Evolutionary conservation across 2,888 invertebrate genomes (phyloP), one percentile per base, ranked within the genome.

Genomic region (Cephus runcator): DNA sequence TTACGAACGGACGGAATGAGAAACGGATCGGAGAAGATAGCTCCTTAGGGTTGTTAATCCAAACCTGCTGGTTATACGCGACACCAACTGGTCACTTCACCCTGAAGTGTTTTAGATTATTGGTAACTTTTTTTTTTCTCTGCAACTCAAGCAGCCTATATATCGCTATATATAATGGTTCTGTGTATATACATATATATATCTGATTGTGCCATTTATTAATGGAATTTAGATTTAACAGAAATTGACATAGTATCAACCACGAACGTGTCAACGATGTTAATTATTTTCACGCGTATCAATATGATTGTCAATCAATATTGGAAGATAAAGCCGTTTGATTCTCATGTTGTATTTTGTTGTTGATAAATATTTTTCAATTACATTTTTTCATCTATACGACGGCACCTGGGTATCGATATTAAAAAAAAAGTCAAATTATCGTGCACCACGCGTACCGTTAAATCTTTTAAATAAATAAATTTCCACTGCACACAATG

Each of bases 11-110:
- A 75, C 75, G 34, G 40, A 73, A 74, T 69, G 69, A 34, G 73
- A 56, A 75, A 74, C 40, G 73, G 23, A 79, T 79, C 68, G 36
- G 31, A 15, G 75, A 75, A 79, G 33, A 81, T 69, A 78, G 77
- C 79, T 77, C 75, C 77, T 23, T 77, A 69, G 73, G 69, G 76
- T 73, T 76, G 79, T 81, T 81, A 82, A 84, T 84, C 80, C 80
- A 40, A 73, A 73, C 76, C 76, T 74, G 76, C 40, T 56, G 77
- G 74, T 78, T 79, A 71, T 69, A 77, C 76, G n/a, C 69, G 69
- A 77, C 77, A 76, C 75, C 73, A 69, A 56, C 56, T 56, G 56
- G 56, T 56, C 56, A 56, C 23, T 56, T 56, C 56, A 56, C 40
- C 40, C 15, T 23, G 40, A 40, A 23, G 23, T 56, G 23, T 56